Percentiles rank a stretch among this genome's conserved stretches.
Conservation (phyloP, 2,113 vertebrate genomes). For the Upupa epops region DNA sequence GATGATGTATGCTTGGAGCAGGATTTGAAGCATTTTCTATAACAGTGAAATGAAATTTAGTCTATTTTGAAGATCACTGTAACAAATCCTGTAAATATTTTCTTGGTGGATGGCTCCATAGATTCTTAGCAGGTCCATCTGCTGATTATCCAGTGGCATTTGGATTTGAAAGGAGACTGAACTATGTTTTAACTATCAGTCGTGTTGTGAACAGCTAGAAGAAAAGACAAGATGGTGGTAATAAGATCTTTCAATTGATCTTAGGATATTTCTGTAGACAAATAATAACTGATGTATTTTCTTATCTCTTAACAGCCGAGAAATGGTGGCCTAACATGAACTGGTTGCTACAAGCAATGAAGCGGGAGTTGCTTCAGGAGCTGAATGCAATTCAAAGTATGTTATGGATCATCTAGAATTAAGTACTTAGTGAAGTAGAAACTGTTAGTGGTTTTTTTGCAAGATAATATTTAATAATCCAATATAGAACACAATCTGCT, state of each 20-base stretch:
- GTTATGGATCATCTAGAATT: neutral
- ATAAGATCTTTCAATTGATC: neutral
- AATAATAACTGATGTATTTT: neutral
- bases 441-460: neutral
- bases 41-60: neutral
- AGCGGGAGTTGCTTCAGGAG: neutral
- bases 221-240: neutral
- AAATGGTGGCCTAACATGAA: neutral
- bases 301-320: neutral
- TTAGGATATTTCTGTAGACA: neutral
- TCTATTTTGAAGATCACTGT: neutral
- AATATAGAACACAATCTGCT: neutral
- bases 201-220: conserved; percentile 56
- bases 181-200: conserved; percentile 81
- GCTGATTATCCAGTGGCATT: conserved; percentile 79
- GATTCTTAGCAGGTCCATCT: conserved; percentile 78
- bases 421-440: neutral
- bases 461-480: neutral
- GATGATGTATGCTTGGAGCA: neutral
- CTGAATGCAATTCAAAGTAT: neutral
- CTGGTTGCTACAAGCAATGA: neutral
- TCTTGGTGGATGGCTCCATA: conserved; percentile 31
- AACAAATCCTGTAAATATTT: neutral
- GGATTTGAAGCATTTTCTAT: neutral
- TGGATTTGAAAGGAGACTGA: conserved; percentile 84